phyloP scores from a whole-genome alignment of 2,113 vertebrate species.

The Platanista minor region DNA sequence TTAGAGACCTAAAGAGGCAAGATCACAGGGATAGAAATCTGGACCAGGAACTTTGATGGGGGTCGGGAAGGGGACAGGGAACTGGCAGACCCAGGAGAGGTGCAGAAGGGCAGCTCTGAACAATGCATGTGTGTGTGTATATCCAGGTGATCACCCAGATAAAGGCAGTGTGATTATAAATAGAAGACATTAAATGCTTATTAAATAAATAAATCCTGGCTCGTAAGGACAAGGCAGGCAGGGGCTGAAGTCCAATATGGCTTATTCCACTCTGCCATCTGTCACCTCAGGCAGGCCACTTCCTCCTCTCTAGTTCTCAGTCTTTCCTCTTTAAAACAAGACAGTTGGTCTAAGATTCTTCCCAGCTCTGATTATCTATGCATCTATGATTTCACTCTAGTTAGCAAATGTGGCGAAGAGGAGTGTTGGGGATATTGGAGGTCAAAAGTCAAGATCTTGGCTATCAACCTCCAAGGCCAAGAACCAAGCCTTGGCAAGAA shows the following conservation, averaged over 20 bases:
- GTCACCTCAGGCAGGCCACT: not conserved
- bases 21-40: not conserved
- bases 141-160: not conserved
- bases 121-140: not conserved
- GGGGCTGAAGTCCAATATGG: not conserved
- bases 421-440: not conserved
- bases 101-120: not conserved
- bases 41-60: not conserved
- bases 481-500: not conserved
- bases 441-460: slow-evolving; percentile 22
- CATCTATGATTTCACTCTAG: not conserved
- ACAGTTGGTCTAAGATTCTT: not conserved
- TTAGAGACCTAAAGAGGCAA: not conserved
- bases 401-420: not conserved
- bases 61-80: not conserved
- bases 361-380: not conserved
- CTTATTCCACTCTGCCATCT: slow-evolving; percentile 30
- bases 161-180: not conserved
- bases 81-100: not conserved
- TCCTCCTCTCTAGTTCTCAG: not conserved
- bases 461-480: not conserved
- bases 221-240: not conserved
- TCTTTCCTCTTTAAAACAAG: slow-evolving; percentile 26
- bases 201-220: not conserved
- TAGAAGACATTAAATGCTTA: not conserved